A percentile compares a stretch with the other conserved stretches of the same genome.
Evolutionary conservation across 1,140 invertebrate genomes (phyloP).

Genomic region (Drosophila neocordata): DNA sequence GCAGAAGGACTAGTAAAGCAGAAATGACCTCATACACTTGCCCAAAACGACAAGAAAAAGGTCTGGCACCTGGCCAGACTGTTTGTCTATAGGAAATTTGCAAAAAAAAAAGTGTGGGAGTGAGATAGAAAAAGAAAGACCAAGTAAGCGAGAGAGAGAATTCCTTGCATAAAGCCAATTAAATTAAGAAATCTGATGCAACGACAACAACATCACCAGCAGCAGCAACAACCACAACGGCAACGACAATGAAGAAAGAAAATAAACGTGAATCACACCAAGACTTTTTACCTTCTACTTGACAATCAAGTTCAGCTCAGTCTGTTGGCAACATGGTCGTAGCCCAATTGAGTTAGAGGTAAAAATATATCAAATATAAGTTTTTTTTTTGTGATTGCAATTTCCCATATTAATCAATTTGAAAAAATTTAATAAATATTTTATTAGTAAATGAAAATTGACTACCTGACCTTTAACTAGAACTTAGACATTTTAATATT

Average conservation of each 20-base stretch:
- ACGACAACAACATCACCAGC: constrained; percentile 47
- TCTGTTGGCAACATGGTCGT: not conserved
- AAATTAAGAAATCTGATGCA: constrained; percentile 81
- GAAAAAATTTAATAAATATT: too few species aligned
- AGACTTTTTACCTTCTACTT: constrained; percentile 11
- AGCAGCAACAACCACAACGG: constrained; percentile 11
- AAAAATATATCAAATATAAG: too few species aligned
- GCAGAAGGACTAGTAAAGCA: not conserved
- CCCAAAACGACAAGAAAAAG: constrained; percentile 13
- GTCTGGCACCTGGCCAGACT: constrained; percentile 60
- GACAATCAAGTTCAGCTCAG: not conserved
- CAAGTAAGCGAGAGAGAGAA: constrained; percentile 33
- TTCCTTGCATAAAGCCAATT: constrained; percentile 80
- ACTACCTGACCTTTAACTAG: too few species aligned
- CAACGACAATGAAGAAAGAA: constrained; percentile 17
- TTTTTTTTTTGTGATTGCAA: too few species aligned
- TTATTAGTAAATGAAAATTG: too few species aligned
- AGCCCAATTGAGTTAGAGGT: not conserved
- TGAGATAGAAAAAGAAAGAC: not conserved
- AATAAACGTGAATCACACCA: constrained; percentile 69
- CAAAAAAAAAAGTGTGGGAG: constrained; percentile 11
- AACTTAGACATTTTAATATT: too few species aligned
- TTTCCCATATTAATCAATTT: too few species aligned
- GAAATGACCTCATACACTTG: not conserved
- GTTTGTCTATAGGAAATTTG: constrained; percentile 68